phyloP scores from a whole-genome alignment of 2,888 invertebrate species.

The Dichetophora obliterata region DNA sequence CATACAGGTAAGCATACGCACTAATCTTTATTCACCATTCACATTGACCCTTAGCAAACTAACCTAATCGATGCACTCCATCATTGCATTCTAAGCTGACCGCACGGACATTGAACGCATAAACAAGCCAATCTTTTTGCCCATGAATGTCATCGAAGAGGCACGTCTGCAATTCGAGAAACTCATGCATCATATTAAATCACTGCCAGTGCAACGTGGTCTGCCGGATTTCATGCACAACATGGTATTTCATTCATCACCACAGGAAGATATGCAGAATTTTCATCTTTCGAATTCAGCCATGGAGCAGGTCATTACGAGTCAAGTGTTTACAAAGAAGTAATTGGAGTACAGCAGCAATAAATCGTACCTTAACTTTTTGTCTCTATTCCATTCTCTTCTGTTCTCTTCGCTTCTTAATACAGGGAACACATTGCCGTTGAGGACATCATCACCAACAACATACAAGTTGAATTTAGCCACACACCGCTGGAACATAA shows the following conservation, averaged over 20 bases:
- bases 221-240: constrained; percentile 67
- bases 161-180: constrained; percentile 66
- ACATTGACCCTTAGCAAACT: background rate
- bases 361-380: background rate
- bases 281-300: constrained; percentile 70
- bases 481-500: constrained; percentile 60
- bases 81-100: constrained; percentile 8
- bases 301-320: constrained; percentile 72
- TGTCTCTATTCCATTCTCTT: background rate
- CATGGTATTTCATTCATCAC: constrained; percentile 64
- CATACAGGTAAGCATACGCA: constrained; percentile 71
- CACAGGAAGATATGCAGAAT: constrained; percentile 67
- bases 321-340: constrained; percentile 71
- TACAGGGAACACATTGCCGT: constrained; percentile 61
- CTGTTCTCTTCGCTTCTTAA: too few relatives aligned
- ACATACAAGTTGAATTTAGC: constrained; percentile 63
- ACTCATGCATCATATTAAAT: constrained; percentile 65
- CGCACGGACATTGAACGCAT: background rate
- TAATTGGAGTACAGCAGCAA: constrained; percentile 47
- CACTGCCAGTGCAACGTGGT: constrained; percentile 63
- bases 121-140: constrained; percentile 46
- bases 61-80: background rate
- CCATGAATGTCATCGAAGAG: constrained; percentile 58
- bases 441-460: constrained; percentile 66
- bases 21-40: too few relatives aligned